Base-by-base conservation (phyloP, 2,797 vertebrate species). In the Lacerta viridis region DNA sequence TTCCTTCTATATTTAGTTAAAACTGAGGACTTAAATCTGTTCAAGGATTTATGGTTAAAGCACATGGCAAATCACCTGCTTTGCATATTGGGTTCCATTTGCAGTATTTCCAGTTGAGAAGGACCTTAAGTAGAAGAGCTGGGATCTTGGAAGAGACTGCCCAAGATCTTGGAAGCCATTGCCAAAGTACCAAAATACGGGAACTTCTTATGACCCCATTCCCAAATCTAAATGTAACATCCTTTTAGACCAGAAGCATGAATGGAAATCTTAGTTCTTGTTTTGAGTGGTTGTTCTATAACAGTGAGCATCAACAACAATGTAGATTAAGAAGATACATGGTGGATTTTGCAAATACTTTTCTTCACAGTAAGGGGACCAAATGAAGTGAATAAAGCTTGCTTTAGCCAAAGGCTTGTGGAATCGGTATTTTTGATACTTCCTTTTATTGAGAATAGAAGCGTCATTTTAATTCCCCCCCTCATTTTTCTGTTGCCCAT, bases 401-500 rank as follows among this genome's bases (percentile, higher is more conserved):
- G 20, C 61, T 17, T 72, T 80, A 85, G 50, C 39, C 41, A 29
- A 74, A 8, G 39, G 66, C 68, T 64, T 88, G 36, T 18, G 41
- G 13, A 88, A 88, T 18, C 80, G 50, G 66, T 88, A 27, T 43
- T 15, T 43, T 80, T 84, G 82, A 79, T 71, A 50, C 29, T n/a
- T 72, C 10, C 20, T 3, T 46, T 88, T 88, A 84, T 33, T 72
- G 50, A 64, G 50, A 88, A 33, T 46, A 46, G 50, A 88, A 43
- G 46, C 64, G 75, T 76, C 59, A 83, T 88, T 88, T 83, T 59
- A 36, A 83, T 66, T 20, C 39, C 39, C 39, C 39, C 39, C 39
- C 39, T 75, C 71, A 83, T 83, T 76, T 79, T 88, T 74, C 59
- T 85, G 29, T 74, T 84, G 61, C 83, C 39, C 41, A 20, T 80